Percentiles rank a stretch among this genome's conserved stretches.
Evolutionary conservation across 1,140 invertebrate species (phyloP).

Genomic region (Sipha flava): DNA sequence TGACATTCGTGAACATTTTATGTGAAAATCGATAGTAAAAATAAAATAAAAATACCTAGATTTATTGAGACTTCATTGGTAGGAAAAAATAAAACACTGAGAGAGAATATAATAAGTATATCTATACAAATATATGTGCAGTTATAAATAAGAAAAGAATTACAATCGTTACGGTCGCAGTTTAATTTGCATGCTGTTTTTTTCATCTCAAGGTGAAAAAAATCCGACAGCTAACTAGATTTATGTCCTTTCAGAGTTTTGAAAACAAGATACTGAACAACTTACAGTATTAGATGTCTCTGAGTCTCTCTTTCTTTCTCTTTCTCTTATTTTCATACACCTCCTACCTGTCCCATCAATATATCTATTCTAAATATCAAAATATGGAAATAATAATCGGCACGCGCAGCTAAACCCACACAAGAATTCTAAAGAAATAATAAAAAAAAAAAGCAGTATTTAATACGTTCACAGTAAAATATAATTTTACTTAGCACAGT

Average conservation of each 20-base stretch:
- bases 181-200: slow-evolving; percentile 21
- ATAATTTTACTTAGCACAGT: too few species aligned
- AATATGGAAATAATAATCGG: too few species aligned
- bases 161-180: slow-evolving; percentile 25
- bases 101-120: not conserved
- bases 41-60: not conserved
- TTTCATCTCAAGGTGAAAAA: not conserved
- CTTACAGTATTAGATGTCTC: not conserved
- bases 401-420: too few species aligned
- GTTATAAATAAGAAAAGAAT: slow-evolving; percentile 32
- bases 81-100: not conserved
- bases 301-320: not conserved
- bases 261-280: slow-evolving; percentile 21
- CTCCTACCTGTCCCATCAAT: not conserved
- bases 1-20: slow-evolving; percentile 1
- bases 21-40: not conserved
- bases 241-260: slow-evolving; percentile 6
- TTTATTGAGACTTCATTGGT: slow-evolving; percentile 8
- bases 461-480: too few species aligned
- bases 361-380: not conserved
- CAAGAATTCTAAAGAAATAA: too few species aligned
- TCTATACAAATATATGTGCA: not conserved
- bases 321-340: not conserved
- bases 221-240: not conserved
- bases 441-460: too few species aligned